A percentile compares a stretch with the other conserved stretches of the same genome.
phyloP scores from a whole-genome alignment of 2,113 vertebrate species.

The Notechis scutatus region DNA sequence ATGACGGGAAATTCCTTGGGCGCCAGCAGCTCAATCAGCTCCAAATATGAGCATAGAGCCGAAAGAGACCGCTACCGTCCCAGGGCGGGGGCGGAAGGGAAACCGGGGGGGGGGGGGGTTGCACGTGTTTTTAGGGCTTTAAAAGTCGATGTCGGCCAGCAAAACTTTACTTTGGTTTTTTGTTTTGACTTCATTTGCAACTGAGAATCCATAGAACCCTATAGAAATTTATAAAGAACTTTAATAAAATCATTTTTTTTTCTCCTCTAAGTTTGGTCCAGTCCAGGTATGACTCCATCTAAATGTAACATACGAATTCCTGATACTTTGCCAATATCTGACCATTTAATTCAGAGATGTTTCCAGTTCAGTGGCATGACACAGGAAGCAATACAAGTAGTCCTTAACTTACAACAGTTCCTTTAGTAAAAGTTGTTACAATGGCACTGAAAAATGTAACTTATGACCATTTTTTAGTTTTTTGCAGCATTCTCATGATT shows the following conservation, averaged over 20 bases:
- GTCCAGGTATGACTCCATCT: not conserved
- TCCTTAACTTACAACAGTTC: not conserved
- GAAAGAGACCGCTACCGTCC: not conserved
- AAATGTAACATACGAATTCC: not conserved
- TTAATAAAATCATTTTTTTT: not conserved
- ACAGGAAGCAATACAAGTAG: not conserved
- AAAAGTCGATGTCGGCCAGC: not conserved
- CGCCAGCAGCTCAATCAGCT: constrained; percentile 60
- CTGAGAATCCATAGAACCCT: not conserved
- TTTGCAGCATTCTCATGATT: too few species aligned
- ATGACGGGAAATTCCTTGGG: constrained; percentile 83
- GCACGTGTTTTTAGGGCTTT: not conserved
- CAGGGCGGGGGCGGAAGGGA: not conserved
- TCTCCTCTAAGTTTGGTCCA: not conserved
- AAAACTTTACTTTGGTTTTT: not conserved
- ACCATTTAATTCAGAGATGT: not conserved
- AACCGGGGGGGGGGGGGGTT: fast-evolving
- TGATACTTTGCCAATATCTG: not conserved
- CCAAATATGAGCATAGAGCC: constrained; percentile 81
- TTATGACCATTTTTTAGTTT: too few species aligned
- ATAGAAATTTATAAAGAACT: not conserved
- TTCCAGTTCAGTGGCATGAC: not conserved
- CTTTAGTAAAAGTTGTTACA: not conserved
- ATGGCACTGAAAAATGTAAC: not conserved
- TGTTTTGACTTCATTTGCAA: not conserved